These are phyloP conservation scores for Battus philenor DNA, from an alignment of 1,140 invertebrate species.

Conservation along the genomic window DNA sequence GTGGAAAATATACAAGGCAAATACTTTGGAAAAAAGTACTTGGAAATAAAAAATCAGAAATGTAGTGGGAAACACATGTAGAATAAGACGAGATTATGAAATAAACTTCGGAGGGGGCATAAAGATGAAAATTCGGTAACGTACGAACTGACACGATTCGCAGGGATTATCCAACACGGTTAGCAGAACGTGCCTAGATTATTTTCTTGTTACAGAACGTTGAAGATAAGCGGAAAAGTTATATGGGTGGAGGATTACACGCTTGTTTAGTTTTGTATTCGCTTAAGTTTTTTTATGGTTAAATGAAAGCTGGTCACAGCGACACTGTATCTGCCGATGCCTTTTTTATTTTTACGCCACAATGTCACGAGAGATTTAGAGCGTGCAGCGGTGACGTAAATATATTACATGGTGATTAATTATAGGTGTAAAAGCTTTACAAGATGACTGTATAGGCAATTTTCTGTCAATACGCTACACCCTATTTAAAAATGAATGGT, in stretches of 20 bases:
- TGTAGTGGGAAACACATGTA: background rate
- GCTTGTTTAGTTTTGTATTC: too few species aligned
- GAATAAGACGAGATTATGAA: background rate
- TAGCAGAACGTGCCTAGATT: constrained; percentile 6
- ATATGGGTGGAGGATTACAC: background rate
- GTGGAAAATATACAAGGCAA: background rate
- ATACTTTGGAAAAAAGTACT: constrained; percentile 4
- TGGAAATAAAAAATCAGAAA: constrained; percentile 1
- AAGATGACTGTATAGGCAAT: too few species aligned
- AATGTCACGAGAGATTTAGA: too few species aligned
- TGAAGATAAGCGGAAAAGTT: constrained; percentile 2
- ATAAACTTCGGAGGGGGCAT: constrained; percentile 1
- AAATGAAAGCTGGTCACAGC: too few species aligned
- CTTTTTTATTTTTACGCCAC: too few species aligned
- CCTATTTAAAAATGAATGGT: too few species aligned
- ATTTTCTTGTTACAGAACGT: background rate
- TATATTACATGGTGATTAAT: too few species aligned
- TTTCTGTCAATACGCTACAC: too few species aligned
- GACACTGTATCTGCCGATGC: too few species aligned
- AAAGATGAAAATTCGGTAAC: background rate
- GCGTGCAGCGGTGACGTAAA: too few species aligned
- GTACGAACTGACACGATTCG: constrained; percentile 4
- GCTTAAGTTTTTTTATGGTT: too few species aligned
- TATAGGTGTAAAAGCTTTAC: too few species aligned
- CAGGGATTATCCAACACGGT: constrained; percentile 4